Evolutionary conservation across 2,113 vertebrate species (phyloP).

Genomic region (Origma solitaria): DNA sequence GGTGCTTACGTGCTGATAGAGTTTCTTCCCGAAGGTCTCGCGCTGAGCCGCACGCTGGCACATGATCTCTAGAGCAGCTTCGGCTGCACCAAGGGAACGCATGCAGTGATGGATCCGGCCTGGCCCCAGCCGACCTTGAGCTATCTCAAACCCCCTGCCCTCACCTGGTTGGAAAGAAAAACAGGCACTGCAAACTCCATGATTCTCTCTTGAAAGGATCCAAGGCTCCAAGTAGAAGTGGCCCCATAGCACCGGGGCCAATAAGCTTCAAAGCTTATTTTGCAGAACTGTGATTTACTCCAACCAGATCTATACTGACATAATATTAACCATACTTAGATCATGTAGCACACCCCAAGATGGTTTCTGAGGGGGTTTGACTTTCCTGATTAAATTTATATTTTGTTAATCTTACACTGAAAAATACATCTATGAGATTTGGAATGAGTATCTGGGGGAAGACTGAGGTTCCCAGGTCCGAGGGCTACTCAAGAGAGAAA

Average conservation of each 20-base stretch:
- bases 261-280: neutral
- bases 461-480: neutral
- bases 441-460: neutral
- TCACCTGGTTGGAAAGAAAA: conserved; percentile 75
- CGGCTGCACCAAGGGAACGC: conserved; percentile 81
- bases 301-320: neutral
- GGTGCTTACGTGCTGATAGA: conserved; percentile 83
- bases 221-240: neutral
- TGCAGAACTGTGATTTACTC: neutral
- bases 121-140: conserved; percentile 87
- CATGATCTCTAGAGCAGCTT: conserved; percentile 80
- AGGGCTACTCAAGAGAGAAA: neutral
- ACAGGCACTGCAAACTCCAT: neutral
- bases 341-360: neutral
- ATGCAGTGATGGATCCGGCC: conserved; percentile 93
- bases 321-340: neutral
- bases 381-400: neutral
- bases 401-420: neutral
- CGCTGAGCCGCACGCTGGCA: conserved; percentile 78
- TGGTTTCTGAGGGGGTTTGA: neutral
- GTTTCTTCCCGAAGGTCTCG: conserved; percentile 81
- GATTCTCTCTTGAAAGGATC: neutral
- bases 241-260: neutral
- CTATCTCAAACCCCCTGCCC: conserved; percentile 89
- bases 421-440: neutral